These are phyloP conservation scores for Blastomussa wellsi DNA, from an alignment of 92 coral and sea anemone species.

Conservation along the genomic window DNA sequence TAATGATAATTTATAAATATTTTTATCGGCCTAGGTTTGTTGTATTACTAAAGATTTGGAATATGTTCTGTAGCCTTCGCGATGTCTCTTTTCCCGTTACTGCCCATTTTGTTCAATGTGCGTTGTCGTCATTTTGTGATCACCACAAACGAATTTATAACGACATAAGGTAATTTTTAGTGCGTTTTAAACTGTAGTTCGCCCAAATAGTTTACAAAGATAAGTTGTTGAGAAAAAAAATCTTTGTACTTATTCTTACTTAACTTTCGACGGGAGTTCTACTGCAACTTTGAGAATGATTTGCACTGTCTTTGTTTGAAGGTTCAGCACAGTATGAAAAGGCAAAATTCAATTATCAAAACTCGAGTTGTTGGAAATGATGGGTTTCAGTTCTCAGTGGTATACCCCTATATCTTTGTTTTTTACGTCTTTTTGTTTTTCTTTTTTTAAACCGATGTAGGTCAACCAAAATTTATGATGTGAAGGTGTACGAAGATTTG, in stretches of 20 bases:
- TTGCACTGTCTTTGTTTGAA: neutral
- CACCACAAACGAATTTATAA: neutral
- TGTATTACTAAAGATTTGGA: neutral
- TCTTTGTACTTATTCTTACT: neutral
- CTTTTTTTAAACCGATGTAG: neutral
- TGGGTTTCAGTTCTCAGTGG: slow-evolving; percentile 3
- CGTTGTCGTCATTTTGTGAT: slow-evolving; percentile 3
- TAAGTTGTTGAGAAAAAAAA: neutral
- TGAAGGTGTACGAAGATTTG: neutral
- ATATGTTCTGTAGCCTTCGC: neutral
- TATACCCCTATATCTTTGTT: neutral
- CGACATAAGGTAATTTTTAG: neutral
- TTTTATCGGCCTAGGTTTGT: neutral
- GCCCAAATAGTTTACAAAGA: neutral
- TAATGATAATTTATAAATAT: slow-evolving; percentile 3
- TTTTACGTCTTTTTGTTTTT: too few relatives aligned
- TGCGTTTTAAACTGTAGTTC: neutral
- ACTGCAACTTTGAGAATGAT: neutral
- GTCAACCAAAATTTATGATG: neutral
- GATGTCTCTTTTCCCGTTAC: neutral
- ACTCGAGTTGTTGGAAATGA: neutral
- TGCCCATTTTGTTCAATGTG: neutral
- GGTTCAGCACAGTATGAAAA: neutral
- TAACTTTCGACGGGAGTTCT: neutral
- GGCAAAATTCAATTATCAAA: neutral